Percentiles rank a stretch among this genome's conserved stretches.
phyloP scores from a whole-genome alignment of 2,888 invertebrate genomes.

The Plebejus argus region DNA sequence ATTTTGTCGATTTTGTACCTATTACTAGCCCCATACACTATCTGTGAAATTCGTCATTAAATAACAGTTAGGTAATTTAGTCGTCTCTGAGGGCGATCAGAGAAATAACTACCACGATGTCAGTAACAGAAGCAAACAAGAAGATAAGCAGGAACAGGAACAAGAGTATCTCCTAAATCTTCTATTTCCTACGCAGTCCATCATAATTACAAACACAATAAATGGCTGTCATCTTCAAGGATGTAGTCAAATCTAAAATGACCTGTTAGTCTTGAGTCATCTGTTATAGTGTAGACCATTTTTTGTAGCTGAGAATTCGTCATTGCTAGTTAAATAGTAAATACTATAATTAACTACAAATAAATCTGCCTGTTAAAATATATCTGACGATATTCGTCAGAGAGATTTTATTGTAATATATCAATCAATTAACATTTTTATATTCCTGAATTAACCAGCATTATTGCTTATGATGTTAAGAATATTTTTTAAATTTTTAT shows the following conservation, averaged over 20 bases:
- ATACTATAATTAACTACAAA: not conserved
- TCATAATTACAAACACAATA: slow-evolving; percentile 4
- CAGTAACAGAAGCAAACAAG: not conserved
- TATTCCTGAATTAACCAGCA: no score
- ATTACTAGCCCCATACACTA: no score
- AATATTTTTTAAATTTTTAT: no score
- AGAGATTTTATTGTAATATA: no score
- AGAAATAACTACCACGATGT: not conserved
- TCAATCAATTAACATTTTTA: no score
- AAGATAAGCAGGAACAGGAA: not conserved
- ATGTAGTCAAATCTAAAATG: slow-evolving; percentile 15
- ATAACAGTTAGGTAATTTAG: no score
- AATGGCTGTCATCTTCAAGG: slow-evolving; percentile 15
- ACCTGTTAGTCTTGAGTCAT: slow-evolving; percentile 3
- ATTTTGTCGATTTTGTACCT: no score
- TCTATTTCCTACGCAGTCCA: slow-evolving; percentile 4
- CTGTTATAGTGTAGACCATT: not conserved
- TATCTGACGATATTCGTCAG: not conserved
- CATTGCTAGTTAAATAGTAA: not conserved
- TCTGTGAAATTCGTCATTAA: no score
- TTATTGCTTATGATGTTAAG: no score
- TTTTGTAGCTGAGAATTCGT: not conserved
- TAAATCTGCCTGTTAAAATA: not conserved
- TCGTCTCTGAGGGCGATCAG: no score
- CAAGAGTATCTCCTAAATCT: not conserved